A percentile compares a stretch with the other conserved stretches of the same genome.
phyloP scores from a whole-genome alignment of 2,888 invertebrate species.

The Cheilosia urbana region DNA sequence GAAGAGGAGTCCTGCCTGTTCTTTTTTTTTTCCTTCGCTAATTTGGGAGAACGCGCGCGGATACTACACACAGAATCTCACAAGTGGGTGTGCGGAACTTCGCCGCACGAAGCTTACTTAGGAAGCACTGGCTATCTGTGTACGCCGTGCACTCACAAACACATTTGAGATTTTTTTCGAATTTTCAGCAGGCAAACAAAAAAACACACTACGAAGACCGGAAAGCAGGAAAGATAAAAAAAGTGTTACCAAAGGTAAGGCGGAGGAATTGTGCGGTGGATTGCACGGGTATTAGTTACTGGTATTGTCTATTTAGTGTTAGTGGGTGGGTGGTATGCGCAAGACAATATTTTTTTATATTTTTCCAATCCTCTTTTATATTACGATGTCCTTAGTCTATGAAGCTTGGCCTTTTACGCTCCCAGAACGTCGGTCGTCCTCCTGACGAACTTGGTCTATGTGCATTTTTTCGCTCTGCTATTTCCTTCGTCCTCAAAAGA shows the following conservation, averaged over 20 bases:
- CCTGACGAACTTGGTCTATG: constrained; percentile 53
- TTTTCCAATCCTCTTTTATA: constrained; percentile 6
- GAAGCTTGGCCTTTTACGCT: constrained; percentile 55
- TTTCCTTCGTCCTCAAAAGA: constrained; percentile 34
- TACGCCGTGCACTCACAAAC: constrained; percentile 8
- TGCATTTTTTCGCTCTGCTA: constrained; percentile 11
- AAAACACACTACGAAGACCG: constrained; percentile 17
- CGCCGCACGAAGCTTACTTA: constrained; percentile 1
- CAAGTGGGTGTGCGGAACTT: constrained; percentile 52
- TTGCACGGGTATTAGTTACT: constrained; percentile 62
- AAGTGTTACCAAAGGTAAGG: constrained; percentile 22
- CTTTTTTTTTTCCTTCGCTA: background rate
- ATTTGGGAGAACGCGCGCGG: constrained; percentile 31
- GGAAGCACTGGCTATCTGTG: background rate
- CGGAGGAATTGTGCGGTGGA: constrained; percentile 26
- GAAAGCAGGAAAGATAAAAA: background rate
- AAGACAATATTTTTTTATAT: constrained; percentile 52
- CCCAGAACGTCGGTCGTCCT: constrained; percentile 36
- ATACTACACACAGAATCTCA: constrained; percentile 48
- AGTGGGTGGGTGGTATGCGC: constrained; percentile 63
- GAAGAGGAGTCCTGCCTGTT: background rate
- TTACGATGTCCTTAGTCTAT: constrained; percentile 45
- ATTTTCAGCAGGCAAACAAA: background rate
- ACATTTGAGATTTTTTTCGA: constrained; percentile 12
- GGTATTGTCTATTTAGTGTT: constrained; percentile 54